Conservation (phyloP, 2,797 vertebrate genomes). For the Pangasius krempfi region DNA sequence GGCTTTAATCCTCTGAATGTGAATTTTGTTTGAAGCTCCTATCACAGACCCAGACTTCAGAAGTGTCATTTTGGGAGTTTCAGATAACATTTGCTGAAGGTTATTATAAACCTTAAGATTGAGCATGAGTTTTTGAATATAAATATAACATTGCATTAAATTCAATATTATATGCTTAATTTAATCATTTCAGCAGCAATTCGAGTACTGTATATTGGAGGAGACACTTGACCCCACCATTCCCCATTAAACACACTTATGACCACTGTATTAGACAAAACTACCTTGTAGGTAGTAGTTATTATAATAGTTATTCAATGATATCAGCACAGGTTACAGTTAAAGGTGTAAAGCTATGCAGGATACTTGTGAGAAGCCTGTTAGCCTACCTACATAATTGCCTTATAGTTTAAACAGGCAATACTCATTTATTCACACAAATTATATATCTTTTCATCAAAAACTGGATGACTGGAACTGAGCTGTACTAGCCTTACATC, state of each 20-base stretch:
- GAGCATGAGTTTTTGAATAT: background rate
- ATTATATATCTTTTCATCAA: background rate
- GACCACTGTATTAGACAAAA: background rate
- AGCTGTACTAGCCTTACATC: background rate
- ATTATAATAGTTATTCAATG: background rate
- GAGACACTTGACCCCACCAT: background rate
- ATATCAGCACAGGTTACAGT: background rate
- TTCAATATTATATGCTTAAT: background rate
- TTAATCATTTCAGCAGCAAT: background rate
- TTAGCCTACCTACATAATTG: background rate
- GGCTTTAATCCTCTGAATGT: background rate
- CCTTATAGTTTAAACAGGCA: background rate
- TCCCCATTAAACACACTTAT: background rate
- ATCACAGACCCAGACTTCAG: background rate
- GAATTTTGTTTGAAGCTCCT: background rate
- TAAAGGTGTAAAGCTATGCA: background rate
- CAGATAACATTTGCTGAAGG: background rate
- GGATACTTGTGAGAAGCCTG: background rate
- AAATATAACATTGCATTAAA: background rate
- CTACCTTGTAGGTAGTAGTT: background rate
- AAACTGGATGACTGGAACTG: background rate
- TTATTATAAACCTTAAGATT: background rate
- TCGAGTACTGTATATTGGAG: background rate
- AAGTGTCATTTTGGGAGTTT: background rate
- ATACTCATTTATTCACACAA: background rate